phyloP scores from a whole-genome alignment of 2,113 vertebrate genomes.

The Cololabis saira region DNA sequence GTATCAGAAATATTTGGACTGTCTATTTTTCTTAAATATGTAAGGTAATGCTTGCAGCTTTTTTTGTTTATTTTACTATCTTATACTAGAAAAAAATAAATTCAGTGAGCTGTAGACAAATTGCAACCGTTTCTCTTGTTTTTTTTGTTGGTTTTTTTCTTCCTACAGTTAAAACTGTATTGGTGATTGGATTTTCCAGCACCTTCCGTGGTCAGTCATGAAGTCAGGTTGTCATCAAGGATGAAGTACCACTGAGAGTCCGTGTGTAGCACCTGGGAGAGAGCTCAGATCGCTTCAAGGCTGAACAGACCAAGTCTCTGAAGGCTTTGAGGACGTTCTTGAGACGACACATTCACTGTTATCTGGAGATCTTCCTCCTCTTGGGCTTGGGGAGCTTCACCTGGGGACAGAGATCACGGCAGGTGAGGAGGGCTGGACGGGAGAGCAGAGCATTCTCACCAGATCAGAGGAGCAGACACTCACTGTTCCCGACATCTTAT shows the following conservation, averaged over 20 bases:
- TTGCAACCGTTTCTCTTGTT: conserved; percentile 79
- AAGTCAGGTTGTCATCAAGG: conserved; percentile 64
- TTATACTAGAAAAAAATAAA: conserved; percentile 94
- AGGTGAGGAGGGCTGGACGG: not conserved
- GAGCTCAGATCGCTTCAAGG: conserved; percentile 63
- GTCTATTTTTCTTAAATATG: conserved; percentile 92
- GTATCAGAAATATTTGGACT: conserved; percentile 99
- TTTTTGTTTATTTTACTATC: conserved; percentile 83
- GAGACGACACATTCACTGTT: conserved; percentile 92
- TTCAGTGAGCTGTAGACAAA: conserved; percentile 90
- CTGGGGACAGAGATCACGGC: conserved; percentile 72
- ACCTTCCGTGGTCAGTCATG: conserved; percentile 76
- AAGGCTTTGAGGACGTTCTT: conserved; percentile 68
- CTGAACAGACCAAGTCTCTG: conserved; percentile 63
- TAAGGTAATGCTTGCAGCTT: conserved; percentile 85
- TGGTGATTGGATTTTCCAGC: conserved; percentile 87
- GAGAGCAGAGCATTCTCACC: not conserved
- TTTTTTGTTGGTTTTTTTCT: conserved; percentile 15
- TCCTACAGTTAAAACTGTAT: conserved; percentile 75
- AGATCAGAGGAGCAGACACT: conserved; percentile 75
- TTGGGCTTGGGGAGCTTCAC: conserved; percentile 97
- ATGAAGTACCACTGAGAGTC: conserved; percentile 76
- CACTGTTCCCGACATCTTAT: conserved; percentile 98
- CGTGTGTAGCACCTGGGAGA: conserved; percentile 76
- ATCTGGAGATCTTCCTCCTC: conserved; percentile 99